Evolutionary conservation across 2,797 vertebrate genomes (phyloP).

Genomic region (Pseudochaenichthys georgianus): DNA sequence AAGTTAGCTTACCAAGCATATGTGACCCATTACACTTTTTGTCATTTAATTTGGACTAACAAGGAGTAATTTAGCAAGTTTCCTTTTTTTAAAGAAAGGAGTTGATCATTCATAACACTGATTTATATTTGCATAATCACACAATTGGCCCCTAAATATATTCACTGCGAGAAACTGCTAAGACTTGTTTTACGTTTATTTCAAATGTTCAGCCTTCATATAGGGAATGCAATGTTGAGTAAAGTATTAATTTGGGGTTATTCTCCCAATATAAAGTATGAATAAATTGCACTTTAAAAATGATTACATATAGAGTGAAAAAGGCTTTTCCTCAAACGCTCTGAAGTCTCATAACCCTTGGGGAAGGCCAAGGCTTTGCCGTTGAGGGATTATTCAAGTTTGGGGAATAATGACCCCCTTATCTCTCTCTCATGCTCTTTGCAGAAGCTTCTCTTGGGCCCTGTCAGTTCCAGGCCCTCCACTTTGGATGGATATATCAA

Average conservation of each 20-base stretch:
- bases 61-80: not conserved
- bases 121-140: not conserved
- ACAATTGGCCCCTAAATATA: not conserved
- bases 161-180: not conserved
- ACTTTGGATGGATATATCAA: conserved; percentile 79
- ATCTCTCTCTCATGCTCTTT: conserved; percentile 70
- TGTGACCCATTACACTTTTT: not conserved
- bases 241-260: not conserved
- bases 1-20: too few relatives aligned
- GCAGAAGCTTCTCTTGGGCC: conserved; percentile 74
- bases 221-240: not conserved
- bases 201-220: not conserved
- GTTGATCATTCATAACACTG: not conserved
- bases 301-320: conserved; percentile 16
- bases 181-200: not conserved
- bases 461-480: conserved; percentile 68
- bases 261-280: not conserved
- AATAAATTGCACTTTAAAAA: conserved; percentile 26
- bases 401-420: conserved; percentile 78
- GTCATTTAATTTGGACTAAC: not conserved
- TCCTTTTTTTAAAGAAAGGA: not conserved
- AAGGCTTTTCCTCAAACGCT: conserved; percentile 30
- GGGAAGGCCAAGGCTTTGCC: conserved; percentile 56
- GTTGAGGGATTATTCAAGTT: conserved; percentile 78
- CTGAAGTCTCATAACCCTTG: conserved; percentile 60